Percentiles rank a stretch among this genome's conserved stretches.
Conservation (phyloP, 2,113 vertebrate genomes). For the Megalops atlanticus region DNA sequence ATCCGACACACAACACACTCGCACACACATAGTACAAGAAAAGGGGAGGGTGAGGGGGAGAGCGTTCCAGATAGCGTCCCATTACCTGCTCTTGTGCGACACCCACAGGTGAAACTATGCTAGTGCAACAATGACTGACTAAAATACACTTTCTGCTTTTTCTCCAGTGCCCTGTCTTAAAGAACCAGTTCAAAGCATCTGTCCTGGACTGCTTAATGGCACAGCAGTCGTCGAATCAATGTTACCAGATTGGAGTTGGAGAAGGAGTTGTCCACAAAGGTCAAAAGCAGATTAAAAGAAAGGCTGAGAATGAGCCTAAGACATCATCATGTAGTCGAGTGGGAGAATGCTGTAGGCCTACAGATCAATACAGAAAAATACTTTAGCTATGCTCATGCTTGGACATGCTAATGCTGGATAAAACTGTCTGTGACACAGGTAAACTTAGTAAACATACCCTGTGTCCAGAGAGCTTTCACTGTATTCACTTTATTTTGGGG, state of each 20-base stretch:
- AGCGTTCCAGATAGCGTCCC: background rate
- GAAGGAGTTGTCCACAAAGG: background rate
- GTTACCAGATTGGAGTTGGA: background rate
- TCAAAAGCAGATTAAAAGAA: background rate
- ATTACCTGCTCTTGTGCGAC: conserved; percentile 26
- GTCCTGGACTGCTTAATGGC: background rate
- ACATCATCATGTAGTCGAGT: background rate
- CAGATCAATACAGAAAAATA: conserved; percentile 1
- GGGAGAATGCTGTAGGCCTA: background rate
- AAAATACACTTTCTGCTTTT: background rate
- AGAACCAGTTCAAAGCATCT: background rate
- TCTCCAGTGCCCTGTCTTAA: background rate
- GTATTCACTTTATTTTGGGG: background rate
- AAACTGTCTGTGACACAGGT: background rate
- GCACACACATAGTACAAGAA: conserved; percentile 27
- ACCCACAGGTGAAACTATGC: conserved; percentile 8
- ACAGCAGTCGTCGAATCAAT: background rate
- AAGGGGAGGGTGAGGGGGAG: conserved; percentile 20
- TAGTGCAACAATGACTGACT: background rate
- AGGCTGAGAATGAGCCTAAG: background rate
- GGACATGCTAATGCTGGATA: background rate
- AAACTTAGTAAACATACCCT: background rate
- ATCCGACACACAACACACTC: conserved; percentile 35
- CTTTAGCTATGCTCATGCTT: background rate
- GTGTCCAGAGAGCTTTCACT: background rate